Evolutionary conservation across 1,140 invertebrate species (phyloP), one percentile per base, ranked within the genome.

Genomic region (Papilio aristodemus): DNA sequence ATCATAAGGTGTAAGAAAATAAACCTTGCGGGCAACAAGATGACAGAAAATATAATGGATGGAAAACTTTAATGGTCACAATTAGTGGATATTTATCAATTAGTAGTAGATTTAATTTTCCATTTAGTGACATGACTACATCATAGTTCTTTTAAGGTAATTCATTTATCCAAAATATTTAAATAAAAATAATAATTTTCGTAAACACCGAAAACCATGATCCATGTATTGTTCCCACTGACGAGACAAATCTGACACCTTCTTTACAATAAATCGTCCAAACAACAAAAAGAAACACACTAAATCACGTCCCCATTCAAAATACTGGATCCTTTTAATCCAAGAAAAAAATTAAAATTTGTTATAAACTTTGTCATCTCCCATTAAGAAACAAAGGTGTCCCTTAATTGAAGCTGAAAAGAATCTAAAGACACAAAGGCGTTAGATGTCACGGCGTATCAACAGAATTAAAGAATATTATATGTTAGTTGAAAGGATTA

Each of bases 391-490:
- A 89, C 86, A 89, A 90, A 75, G 73, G 14, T 70, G 68, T 71
- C 72, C 76, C 77, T 85, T 90, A 90, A 90, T 89, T 89, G 87
- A 84, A 72, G 79, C 67, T 78, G 75, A 78, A 84, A 85, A 79
- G 75, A 78, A 77, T 70, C 68, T 59, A 46, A 75, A 74, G 70
- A 68, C 71, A 89, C 85, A 89, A 90, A 84, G 75, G 85, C 82
- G 85, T 78, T 79, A 84, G 82, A 85, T 86, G 87, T 90, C 87
- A 89, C 81, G 86, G 79, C 78, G 78, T 88, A 90, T 87, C 86
- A 89, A 81, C 71, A 67, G 83, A 86, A 90, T 90, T 90, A 90
- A 86, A 83, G 80, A 77, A 88, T 87, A 90, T 90, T 90, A 90
- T 90, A 73, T 79, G 71, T 62, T 72, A 71, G 83, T 72, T 87